phyloP scores from a whole-genome alignment of 2,113 vertebrate species.

The Lepus timidus region DNA sequence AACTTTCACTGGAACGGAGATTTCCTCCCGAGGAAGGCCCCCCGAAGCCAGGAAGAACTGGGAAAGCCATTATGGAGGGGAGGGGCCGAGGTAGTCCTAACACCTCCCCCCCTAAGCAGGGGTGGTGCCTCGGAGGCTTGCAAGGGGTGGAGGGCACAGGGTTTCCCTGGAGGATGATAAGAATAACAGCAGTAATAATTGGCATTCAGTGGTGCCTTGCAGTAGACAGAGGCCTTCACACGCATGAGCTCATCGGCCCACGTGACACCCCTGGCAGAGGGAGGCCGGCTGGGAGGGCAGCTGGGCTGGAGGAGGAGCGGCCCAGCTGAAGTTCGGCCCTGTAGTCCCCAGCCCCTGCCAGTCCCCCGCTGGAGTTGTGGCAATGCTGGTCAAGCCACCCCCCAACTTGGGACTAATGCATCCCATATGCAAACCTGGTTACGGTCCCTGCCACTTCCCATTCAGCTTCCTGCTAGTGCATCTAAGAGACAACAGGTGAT shows the following conservation, averaged over 20 bases:
- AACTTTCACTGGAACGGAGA: conserved; percentile 76
- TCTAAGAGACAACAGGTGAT: no score
- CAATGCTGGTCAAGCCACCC: no score
- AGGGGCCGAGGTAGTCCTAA: background rate
- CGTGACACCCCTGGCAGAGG: conserved; percentile 16
- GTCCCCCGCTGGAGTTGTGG: no score
- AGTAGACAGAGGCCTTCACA: conserved; percentile 41
- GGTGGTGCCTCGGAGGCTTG: conserved; percentile 25
- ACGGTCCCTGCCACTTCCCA: no score
- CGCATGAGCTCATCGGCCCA: conserved; percentile 62
- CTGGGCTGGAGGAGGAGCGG: background rate
- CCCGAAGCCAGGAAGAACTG: conserved; percentile 70
- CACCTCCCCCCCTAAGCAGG: background rate
- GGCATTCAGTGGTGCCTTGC: conserved; percentile 27
- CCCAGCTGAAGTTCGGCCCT: background rate
- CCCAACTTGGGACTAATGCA: no score
- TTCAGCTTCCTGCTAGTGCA: no score
- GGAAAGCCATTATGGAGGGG: conserved; percentile 64
- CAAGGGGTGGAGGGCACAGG: background rate
- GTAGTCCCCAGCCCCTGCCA: no score
- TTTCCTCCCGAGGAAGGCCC: conserved; percentile 77
- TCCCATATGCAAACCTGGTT: no score
- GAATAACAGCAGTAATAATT: conserved; percentile 19
- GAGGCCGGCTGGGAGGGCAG: background rate
- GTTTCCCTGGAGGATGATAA: conserved; percentile 66